A percentile compares a stretch with the other conserved stretches of the same genome.
Evolutionary conservation across 2,113 vertebrate genomes (phyloP).

Genomic region (Hipposideros armiger): DNA sequence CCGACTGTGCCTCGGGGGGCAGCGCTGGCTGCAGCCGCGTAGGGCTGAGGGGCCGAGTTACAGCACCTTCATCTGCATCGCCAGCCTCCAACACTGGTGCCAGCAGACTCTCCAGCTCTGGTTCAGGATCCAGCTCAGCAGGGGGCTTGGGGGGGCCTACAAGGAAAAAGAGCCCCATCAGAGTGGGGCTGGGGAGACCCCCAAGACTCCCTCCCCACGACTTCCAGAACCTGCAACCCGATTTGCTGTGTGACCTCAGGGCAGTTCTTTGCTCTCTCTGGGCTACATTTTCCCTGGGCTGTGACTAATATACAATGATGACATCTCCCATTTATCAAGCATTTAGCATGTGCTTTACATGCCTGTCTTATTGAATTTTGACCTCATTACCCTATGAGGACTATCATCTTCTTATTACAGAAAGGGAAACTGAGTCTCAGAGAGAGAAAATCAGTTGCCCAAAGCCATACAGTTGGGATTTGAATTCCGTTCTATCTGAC

Average conservation of each 20-base stretch:
- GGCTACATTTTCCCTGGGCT: not conserved
- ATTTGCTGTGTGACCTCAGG: slow-evolving; percentile 45
- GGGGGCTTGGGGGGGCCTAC: not conserved
- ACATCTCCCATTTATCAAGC: not conserved
- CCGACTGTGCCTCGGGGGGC: slow-evolving; percentile 88
- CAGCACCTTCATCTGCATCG: slow-evolving; percentile 50
- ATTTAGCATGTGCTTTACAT: not conserved
- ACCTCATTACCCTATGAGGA: not conserved
- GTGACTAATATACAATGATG: not conserved
- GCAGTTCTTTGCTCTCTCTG: slow-evolving; percentile 8
- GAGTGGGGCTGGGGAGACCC: not conserved
- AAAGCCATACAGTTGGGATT: not conserved
- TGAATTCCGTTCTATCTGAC: not conserved
- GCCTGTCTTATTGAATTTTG: not conserved
- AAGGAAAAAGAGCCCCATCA: slow-evolving; percentile 43
- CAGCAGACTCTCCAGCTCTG: slow-evolving; percentile 88
- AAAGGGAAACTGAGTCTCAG: not conserved
- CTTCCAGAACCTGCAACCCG: not conserved
- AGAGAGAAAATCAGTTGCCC: not conserved
- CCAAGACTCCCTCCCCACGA: not conserved
- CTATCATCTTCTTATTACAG: not conserved
- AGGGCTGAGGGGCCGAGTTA: slow-evolving; percentile 93
- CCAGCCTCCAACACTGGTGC: slow-evolving; percentile 65
- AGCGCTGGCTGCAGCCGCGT: slow-evolving; percentile 93
- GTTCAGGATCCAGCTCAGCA: slow-evolving; percentile 83